Evolutionary conservation across 1,140 invertebrate genomes (phyloP), one percentile per base, ranked within the genome.

Genomic region (Luehdorfia chinensis): DNA sequence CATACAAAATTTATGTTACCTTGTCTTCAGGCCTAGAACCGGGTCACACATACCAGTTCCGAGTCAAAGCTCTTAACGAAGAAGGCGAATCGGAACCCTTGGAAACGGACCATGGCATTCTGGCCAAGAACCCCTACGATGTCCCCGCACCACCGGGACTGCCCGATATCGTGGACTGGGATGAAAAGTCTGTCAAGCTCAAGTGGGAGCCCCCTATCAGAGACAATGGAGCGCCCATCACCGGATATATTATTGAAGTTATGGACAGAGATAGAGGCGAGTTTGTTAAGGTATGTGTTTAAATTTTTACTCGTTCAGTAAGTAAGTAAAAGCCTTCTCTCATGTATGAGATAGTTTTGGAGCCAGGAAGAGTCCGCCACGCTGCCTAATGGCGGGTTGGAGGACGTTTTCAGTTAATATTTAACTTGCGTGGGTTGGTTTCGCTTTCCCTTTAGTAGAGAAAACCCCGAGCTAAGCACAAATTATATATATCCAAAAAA

Each of bases 101-200:
- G 8, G 95, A 97, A 60, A 95, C 95, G 0, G 96, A 97, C 47
- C 90, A 92, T 45, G 89, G 94, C 0, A 94, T 95, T 46, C 74
- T 95, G 6, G 98, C 98, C 33, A 99, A 99, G 86, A 98, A 99
- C 92, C 97, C 97, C 55, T 98, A 93, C 84, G 97, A 98, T 86
- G 88, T 93, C 28, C 94, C 97, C 18, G 93, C 93, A 18, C 90
- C 96, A 21, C 98, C 98, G 51, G 96, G 81, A 30, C 87, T 98
- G 18, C 96, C 98, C 7, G 95, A 98, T 77, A 94, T 99, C 47
- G 90, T 94, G 46, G 97, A 98, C 75, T 99, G 94, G 91, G 94
- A 97, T 73, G 94, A 97, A 72, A 94, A 95, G 70, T 94, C 94
- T 59, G 96, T 96, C 0, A 95, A 97, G 80, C 88, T 99, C 0